A percentile compares a stretch with the other conserved stretches of the same genome.
phyloP scores from a whole-genome alignment of 2,888 invertebrate species.

The Phalera bucephala region DNA sequence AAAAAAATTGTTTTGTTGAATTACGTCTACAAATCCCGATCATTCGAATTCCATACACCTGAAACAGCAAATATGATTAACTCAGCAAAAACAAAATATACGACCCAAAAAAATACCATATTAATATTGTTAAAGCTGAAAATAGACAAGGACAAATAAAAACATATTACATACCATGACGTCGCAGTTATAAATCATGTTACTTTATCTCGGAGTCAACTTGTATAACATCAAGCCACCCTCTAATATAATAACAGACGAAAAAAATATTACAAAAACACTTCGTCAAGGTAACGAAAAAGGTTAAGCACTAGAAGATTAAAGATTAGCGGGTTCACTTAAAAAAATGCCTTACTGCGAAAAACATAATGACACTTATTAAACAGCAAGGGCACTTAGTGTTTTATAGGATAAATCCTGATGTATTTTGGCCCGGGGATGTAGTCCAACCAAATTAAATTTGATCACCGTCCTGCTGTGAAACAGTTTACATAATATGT shows the following conservation, averaged over 20 bases:
- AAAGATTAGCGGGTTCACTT: constrained; percentile 6
- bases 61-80: too few relatives aligned
- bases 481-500: constrained; percentile 7
- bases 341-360: constrained; percentile 6
- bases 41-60: too few relatives aligned
- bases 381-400: constrained; percentile 17
- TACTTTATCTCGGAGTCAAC: background rate
- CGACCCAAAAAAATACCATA: background rate
- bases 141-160: constrained; percentile 15
- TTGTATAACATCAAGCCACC: background rate
- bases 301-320: constrained; percentile 6
- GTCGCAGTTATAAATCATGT: constrained; percentile 8
- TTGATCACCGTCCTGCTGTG: constrained; percentile 31
- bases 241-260: background rate
- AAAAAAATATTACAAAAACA: background rate
- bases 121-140: constrained; percentile 1
- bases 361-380: constrained; percentile 7
- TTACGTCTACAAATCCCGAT: too few relatives aligned
- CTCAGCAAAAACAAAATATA: too few relatives aligned
- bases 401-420: constrained; percentile 17
- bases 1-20: too few relatives aligned
- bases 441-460: constrained; percentile 31
- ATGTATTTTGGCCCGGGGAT: constrained; percentile 18
- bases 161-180: constrained; percentile 23
- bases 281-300: constrained; percentile 4